Evolutionary conservation across 2,888 invertebrate species (phyloP).

Genomic region (Lasioglossum leucozonium): DNA sequence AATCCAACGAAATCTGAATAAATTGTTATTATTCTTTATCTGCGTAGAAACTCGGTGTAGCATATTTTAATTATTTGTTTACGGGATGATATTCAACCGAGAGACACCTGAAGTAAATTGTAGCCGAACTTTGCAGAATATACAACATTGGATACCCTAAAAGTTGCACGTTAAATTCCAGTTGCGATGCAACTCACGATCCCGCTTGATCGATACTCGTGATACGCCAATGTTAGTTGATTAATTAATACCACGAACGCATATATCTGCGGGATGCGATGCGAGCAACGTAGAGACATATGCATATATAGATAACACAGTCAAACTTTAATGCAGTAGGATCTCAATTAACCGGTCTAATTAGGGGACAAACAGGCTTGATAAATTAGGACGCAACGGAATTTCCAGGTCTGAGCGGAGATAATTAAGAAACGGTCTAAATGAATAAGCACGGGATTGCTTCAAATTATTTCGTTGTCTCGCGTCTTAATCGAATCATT

Average conservation of each 20-base stretch:
- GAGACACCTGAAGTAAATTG: background rate
- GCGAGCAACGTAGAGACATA: background rate
- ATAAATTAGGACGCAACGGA: slow-evolving; percentile 1
- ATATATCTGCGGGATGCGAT: background rate
- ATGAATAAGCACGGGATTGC: background rate
- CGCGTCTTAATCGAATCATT: background rate
- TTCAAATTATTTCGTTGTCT: too few species aligned
- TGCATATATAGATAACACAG: background rate
- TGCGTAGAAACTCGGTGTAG: background rate
- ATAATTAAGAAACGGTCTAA: background rate
- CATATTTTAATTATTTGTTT: background rate
- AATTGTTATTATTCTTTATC: background rate
- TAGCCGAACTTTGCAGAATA: background rate
- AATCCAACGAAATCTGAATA: too few species aligned
- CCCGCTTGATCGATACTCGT: background rate
- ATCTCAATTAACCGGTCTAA: slow-evolving; percentile 8
- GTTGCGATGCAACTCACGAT: background rate
- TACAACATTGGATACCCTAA: background rate
- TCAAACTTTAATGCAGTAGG: slow-evolving; percentile 1
- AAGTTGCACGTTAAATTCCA: background rate
- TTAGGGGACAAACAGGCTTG: background rate
- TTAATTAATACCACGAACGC: slow-evolving; percentile 1
- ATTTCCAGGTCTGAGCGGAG: background rate
- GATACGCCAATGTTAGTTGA: slow-evolving; percentile 2
- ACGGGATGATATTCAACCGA: background rate